These are phyloP conservation scores for Meta bourneti DNA, from an alignment of 2,888 invertebrate genomes.

Conservation along the genomic window DNA sequence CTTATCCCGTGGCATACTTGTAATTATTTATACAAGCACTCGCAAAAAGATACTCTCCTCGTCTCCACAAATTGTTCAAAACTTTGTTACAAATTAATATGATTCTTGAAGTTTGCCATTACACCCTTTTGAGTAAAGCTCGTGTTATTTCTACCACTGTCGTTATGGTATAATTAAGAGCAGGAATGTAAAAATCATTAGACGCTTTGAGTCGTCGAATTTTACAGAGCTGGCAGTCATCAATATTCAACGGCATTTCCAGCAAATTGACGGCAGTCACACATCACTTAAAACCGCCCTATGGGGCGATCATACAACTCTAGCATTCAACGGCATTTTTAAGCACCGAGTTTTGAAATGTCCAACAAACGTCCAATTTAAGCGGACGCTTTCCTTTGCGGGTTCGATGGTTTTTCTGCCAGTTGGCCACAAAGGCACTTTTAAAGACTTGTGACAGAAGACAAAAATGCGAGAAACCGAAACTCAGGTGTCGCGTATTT, in stretches of 20 bases:
- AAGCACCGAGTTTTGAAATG: conserved; percentile 8
- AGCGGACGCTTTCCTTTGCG: background rate
- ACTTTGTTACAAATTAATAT: too few species aligned
- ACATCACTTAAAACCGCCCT: background rate
- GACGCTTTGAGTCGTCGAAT: background rate
- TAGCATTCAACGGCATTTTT: conserved; percentile 1
- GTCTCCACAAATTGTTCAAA: too few species aligned
- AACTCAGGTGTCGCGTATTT: conserved; percentile 4
- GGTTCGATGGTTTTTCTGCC: conserved; percentile 10
- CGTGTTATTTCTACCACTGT: too few species aligned
- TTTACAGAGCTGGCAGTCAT: background rate
- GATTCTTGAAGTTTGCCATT: too few species aligned
- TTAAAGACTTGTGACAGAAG: conserved; percentile 3
- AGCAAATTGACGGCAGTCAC: background rate
- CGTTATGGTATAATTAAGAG: background rate
- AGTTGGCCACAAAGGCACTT: conserved; percentile 15
- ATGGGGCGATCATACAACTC: background rate
- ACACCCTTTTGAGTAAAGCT: too few species aligned
- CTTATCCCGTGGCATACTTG: too few species aligned
- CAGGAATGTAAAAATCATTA: background rate
- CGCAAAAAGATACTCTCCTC: too few species aligned
- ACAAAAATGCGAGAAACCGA: conserved; percentile 15
- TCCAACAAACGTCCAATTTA: background rate
- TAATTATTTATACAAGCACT: too few species aligned
- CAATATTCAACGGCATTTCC: background rate